Evolutionary conservation across 1,140 invertebrate genomes (phyloP).

Genomic region (Leucophenga varia): DNA sequence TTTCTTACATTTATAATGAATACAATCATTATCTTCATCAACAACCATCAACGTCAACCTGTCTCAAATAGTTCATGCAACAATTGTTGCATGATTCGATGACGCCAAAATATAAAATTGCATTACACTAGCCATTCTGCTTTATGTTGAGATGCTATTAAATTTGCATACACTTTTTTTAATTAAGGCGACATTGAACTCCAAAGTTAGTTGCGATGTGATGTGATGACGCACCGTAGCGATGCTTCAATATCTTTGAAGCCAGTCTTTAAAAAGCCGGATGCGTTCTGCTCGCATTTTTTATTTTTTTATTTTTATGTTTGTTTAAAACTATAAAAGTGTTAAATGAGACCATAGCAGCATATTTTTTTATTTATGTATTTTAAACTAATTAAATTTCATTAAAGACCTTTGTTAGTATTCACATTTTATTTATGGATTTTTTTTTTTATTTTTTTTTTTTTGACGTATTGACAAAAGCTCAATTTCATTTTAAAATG

Average conservation of each 20-base stretch:
- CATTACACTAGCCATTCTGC: no score
- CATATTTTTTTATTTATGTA: constrained; percentile 3
- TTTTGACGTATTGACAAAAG: no score
- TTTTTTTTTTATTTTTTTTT: no score
- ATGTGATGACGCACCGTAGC: no score
- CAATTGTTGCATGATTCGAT: constrained; percentile 45
- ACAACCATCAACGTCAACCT: no score
- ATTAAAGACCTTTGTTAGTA: neutral
- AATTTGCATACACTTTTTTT: no score
- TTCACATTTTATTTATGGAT: neutral
- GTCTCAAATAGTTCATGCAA: constrained; percentile 49
- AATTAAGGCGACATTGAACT: no score
- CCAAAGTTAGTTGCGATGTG: no score
- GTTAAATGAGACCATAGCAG: constrained; percentile 1
- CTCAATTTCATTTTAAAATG: neutral
- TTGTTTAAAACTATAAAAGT: constrained; percentile 3
- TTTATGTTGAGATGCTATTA: no score
- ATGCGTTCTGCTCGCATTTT: no score
- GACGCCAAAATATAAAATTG: constrained; percentile 20
- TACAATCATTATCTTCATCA: constrained; percentile 44
- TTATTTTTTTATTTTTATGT: neutral
- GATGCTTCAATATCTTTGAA: no score
- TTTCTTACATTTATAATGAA: constrained; percentile 12
- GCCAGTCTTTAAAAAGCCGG: no score
- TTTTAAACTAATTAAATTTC: neutral